Percentiles rank a stretch among this genome's conserved stretches.
phyloP scores from a whole-genome alignment of 2,113 vertebrate genomes.

The Eidolon helvum region DNA sequence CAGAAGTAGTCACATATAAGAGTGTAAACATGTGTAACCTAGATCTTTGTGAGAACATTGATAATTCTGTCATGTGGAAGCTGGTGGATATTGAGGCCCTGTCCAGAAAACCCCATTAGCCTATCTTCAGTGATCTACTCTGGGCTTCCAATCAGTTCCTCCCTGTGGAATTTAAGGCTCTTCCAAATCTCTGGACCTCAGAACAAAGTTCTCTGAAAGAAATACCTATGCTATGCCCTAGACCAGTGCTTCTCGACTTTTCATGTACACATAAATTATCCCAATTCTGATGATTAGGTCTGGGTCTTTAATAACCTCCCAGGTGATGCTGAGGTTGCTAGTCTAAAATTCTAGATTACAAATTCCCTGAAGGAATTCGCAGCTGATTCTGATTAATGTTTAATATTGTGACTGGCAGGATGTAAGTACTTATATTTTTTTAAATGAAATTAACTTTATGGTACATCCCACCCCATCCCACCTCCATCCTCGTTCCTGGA shows the following conservation, averaged over 20 bases:
- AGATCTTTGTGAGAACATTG: neutral
- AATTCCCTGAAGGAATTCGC: neutral
- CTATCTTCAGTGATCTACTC: neutral
- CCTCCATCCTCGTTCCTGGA: neutral
- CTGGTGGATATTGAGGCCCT: neutral
- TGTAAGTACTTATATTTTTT: neutral
- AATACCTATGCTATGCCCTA: neutral
- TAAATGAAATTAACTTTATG: neutral
- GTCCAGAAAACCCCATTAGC: fast-evolving
- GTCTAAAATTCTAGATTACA: neutral
- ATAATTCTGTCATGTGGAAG: neutral
- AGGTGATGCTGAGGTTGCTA: neutral
- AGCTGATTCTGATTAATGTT: neutral
- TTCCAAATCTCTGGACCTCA: neutral
- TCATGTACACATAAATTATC: neutral
- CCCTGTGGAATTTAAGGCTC: neutral
- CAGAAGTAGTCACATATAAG: neutral
- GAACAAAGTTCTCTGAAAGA: neutral
- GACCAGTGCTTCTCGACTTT: neutral
- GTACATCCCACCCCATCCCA: neutral
- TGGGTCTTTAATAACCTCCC: neutral
- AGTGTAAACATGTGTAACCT: neutral
- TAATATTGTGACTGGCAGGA: neutral
- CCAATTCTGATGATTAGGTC: neutral
- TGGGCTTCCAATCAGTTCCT: neutral